Base-by-base conservation (phyloP, 2,797 vertebrate species). In the Tangara arthus region DNA sequence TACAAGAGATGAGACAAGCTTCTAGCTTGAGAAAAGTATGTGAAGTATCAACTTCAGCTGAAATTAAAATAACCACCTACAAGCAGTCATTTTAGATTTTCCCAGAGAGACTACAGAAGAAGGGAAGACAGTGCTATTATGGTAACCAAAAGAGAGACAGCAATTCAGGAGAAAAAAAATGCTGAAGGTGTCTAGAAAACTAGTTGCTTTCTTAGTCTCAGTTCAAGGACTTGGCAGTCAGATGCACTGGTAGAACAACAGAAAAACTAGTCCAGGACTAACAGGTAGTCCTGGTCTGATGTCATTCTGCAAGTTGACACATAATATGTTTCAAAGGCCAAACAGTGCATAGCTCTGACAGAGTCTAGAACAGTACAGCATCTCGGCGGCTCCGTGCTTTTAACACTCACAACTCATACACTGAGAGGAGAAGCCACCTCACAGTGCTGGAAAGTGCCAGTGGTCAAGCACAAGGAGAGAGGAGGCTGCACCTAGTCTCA, bases 391-490 rank as follows among this genome's bases (percentile, higher is more conserved):
- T 75, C 34, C 1, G 3, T 49, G 26, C 41, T 65, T 32, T 11
- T 22, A 44, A 53, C 46, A 44, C 24, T 16, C 53, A 41, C 5
- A 47, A 17, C 18, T 24, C 49, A 7, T 3, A 41, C 53, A 9
- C 34, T 30, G 34, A 64, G 82, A 81, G 39, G 6, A 71, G 35
- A 66, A 61, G 52, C 24, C 44, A 87, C 18, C 53, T 21, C 42
- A 41, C 15, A 32, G 57, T 1, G 24, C 44, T 47, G 37, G 76
- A 26, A 90, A 39, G 35, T 5, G 1, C 18, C 71, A 63, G 19
- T 6, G 17, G 15, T 50, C 44, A 71, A 41, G 56, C 30, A 63
- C 2, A 5, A 89, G 66, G 30, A 0, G 0, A 42, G 15, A 60
- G 5, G 17, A 53, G 15, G 42, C 7, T 44, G 24, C 7, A 52